Conservation (phyloP, 1,140 invertebrate genomes). For the Mamestra configurata region DNA sequence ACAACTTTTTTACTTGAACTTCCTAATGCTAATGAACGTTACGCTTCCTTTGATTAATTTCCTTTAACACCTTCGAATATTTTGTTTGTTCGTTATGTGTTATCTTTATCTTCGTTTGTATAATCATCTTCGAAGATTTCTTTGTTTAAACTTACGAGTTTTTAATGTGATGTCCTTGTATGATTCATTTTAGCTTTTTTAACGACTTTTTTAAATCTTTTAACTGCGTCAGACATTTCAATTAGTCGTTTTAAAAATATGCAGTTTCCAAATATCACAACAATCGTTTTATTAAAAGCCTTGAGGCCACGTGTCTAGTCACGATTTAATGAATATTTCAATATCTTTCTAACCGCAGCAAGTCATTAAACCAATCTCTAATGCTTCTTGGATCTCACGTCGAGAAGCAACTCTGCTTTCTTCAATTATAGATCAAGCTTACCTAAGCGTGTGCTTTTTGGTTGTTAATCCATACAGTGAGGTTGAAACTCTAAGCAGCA, state of each 20-base stretch:
- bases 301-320: conserved; percentile 20
- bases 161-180: neutral
- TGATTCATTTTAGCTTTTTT: neutral
- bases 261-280: conserved; percentile 12
- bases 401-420: conserved; percentile 22
- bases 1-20: conserved; percentile 33
- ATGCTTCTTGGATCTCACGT: conserved; percentile 26
- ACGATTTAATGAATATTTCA: conserved; percentile 39
- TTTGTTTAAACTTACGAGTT: conserved; percentile 16
- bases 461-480: neutral
- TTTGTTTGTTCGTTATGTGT: conserved; percentile 1
- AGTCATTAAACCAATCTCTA: conserved; percentile 27
- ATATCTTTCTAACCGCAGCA: conserved; percentile 28
- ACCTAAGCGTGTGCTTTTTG: neutral
- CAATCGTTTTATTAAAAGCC: conserved; percentile 3
- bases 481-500: neutral
- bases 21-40: conserved; percentile 38
- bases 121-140: conserved; percentile 1
- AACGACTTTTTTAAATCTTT: neutral
- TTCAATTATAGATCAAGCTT: conserved; percentile 5
- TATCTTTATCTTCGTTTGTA: neutral
- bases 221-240: neutral
- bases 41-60: conserved; percentile 20
- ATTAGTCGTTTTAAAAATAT: conserved; percentile 16
- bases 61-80: neutral